phyloP scores from a whole-genome alignment of 2,888 invertebrate species.

The Linyphia triangularis region DNA sequence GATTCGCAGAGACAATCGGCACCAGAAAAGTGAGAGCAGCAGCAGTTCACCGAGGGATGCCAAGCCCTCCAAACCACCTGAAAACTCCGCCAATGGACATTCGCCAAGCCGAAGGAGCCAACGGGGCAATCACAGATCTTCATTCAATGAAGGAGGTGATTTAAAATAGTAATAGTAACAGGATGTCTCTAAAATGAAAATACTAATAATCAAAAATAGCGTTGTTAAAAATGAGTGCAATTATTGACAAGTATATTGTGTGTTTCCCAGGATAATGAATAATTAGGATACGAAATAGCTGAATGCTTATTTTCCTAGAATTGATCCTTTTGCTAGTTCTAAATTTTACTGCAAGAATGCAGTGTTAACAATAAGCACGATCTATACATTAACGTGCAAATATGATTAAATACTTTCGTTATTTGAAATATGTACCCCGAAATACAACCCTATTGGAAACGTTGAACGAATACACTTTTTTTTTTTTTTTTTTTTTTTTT shows the following conservation, averaged over 20 bases:
- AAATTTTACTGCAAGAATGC: too few species aligned
- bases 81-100: slow-evolving; percentile 40
- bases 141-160: slow-evolving; percentile 51
- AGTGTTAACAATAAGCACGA: too few species aligned
- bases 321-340: too few species aligned
- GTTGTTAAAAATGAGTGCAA: neutral
- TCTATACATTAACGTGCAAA: too few species aligned
- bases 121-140: slow-evolving; percentile 19
- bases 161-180: too few species aligned
- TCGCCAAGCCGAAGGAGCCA: slow-evolving; percentile 36
- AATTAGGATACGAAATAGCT: too few species aligned
- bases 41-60: slow-evolving; percentile 76
- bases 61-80: neutral
- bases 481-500: neutral
- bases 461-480: neutral
- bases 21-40: slow-evolving; percentile 82
- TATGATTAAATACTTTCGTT: too few species aligned
- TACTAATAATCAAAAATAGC: neutral
- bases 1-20: slow-evolving; percentile 85
- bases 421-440: too few species aligned
- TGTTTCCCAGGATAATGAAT: too few species aligned
- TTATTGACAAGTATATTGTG: neutral
- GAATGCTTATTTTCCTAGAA: too few species aligned
- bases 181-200: neutral
- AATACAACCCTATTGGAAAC: neutral